phyloP scores from a whole-genome alignment of 2,113 vertebrate genomes.

The Dasyurus viverrinus region DNA sequence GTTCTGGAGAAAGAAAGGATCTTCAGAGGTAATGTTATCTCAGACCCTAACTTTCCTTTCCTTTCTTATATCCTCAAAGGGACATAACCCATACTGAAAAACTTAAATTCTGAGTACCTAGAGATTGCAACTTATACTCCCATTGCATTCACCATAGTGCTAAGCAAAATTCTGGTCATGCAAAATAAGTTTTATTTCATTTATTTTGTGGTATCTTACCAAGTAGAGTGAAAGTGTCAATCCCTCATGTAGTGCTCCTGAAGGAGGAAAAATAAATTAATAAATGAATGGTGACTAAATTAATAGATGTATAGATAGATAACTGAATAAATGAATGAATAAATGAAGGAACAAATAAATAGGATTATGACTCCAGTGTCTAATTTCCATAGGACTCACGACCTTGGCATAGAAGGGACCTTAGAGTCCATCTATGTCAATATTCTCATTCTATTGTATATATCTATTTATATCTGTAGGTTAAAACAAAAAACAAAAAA shows the following conservation, averaged over 20 bases:
- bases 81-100: background rate
- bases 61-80: background rate
- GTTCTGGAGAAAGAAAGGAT: background rate
- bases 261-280: background rate
- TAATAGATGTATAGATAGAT: no score
- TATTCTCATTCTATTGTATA: background rate
- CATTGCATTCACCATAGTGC: background rate
- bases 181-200: background rate
- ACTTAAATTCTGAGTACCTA: background rate
- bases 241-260: background rate
- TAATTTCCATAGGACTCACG: background rate
- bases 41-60: background rate
- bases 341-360: background rate
- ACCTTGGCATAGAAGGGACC: background rate
- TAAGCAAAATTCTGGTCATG: background rate
- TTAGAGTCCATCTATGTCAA: background rate
- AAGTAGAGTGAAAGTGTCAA: background rate
- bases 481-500: no score
- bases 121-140: conserved; percentile 1
- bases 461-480: no score
- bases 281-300: background rate
- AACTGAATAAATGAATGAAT: background rate
- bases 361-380: background rate
- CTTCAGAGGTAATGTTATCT: background rate
- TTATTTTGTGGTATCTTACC: background rate